Conservation (phyloP, 2,888 invertebrate genomes). For the Alloplasta piceator region DNA sequence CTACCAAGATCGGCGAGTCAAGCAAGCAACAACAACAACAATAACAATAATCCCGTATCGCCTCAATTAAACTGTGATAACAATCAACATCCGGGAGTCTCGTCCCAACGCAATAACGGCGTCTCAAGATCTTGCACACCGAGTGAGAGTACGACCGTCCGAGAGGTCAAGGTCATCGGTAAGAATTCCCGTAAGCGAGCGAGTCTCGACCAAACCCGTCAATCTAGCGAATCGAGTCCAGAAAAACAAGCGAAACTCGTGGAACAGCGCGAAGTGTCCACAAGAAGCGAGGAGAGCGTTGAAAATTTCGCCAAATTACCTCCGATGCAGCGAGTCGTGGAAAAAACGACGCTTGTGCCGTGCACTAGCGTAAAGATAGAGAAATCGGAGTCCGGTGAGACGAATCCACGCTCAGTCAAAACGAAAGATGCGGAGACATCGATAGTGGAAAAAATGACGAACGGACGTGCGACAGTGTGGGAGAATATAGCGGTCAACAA, state of each 20-base stretch:
- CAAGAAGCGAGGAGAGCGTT: conserved; percentile 1
- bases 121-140: conserved; percentile 64
- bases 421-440: conserved; percentile 69
- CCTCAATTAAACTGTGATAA: conserved; percentile 82
- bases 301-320: conserved; percentile 35
- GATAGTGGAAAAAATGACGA: conserved; percentile 50
- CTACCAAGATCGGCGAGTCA: conserved; percentile 63
- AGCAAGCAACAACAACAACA: conserved; percentile 41
- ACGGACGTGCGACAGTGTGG: conserved; percentile 56
- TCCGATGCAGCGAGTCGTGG: conserved; percentile 42
- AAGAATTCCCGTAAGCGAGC: conserved; percentile 80
- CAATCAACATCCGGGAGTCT: conserved; percentile 33
- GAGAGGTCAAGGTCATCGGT: conserved; percentile 40
- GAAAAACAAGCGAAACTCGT: conserved; percentile 79
- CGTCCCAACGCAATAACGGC: conserved; percentile 69
- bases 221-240: conserved; percentile 77
- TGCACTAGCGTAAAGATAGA: conserved; percentile 56
- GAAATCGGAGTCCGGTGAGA: conserved; percentile 64
- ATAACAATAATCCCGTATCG: conserved; percentile 73
- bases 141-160: conserved; percentile 64
- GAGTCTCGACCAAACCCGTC: conserved; percentile 69
- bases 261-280: conserved; percentile 18
- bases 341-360: conserved; percentile 29
- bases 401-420: conserved; percentile 52
- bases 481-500: conserved; percentile 48